Evolutionary conservation across 2,888 invertebrate genomes (phyloP), one percentile per base, ranked within the genome.

Genomic region (Mythimna pallens): DNA sequence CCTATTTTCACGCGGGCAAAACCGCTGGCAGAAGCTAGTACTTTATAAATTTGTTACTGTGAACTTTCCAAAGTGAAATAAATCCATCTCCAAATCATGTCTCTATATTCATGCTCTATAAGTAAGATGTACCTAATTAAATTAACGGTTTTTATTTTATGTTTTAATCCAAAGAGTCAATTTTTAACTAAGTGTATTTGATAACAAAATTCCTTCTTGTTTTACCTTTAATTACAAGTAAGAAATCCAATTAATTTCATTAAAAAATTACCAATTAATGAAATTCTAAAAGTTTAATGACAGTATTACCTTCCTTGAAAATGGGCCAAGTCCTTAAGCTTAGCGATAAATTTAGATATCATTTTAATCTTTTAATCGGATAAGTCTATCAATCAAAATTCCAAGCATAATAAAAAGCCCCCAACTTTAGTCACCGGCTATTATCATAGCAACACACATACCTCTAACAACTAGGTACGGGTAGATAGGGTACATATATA

Each of bases 311-410:
- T 65, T 25, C 17, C 1, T 20, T 7, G 12, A 61, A 55, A 65
- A 63, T 55, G 8, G 30, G 34, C 70, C 59, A 47, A 59, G 14
- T 43, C 57, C 22, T 20, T 64, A 75, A 61, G 70, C 69, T 30
- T 12, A 40, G 4, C n/a, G 75, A 70, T 76, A 65, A 55, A 17
- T 17, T 5, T 47, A 47, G 14, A 17, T 61, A 64, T 47, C 2
- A 30, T 55, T 40, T 6, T 68, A 62, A 68, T 62, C 57, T 57
- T 36, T 52, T 62, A 55, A 76, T 52, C 71, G 20, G 65, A 55
- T 76, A 70, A 76, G 36, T 17, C 22, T 76, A 36, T 63, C 22
- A 65, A 20, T 47, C 17, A 47, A 47, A 70, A 54, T 72, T 54
- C 14, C 22, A 5, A 17, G 50, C 36, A 73, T 54, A 25, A 43